These are phyloP conservation scores for Tragopan temminckii DNA, from an alignment of 2,797 vertebrate species.

Conservation along the genomic window DNA sequence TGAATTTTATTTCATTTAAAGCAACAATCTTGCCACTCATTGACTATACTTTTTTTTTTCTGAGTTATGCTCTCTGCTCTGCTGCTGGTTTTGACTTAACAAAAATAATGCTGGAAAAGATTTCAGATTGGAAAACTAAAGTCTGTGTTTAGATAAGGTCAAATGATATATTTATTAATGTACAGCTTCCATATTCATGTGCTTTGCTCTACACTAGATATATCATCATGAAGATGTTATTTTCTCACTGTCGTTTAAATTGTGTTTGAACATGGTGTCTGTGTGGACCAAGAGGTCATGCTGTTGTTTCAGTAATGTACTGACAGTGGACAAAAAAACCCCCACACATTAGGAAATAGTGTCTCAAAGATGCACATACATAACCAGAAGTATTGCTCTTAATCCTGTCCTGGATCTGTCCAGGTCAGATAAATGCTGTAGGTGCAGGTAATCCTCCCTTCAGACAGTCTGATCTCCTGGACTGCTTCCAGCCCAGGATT, in stretches of 20 bases:
- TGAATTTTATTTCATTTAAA: not conserved
- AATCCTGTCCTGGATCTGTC: not conserved
- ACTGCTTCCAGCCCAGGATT: not conserved
- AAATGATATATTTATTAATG: not conserved
- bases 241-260: not conserved
- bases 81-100: not conserved
- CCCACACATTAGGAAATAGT: not conserved
- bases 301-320: not conserved
- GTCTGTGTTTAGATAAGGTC: not conserved
- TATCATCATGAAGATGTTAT: not conserved
- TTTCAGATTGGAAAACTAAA: not conserved
- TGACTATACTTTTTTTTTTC: not conserved
- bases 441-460: constrained; percentile 41
- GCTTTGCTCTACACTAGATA: not conserved
- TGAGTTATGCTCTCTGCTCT: not conserved
- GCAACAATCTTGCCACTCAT: not conserved
- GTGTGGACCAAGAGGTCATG: not conserved
- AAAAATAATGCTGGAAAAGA: not conserved
- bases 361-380: not conserved
- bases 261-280: not conserved
- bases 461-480: constrained; percentile 46
- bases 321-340: not conserved
- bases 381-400: not conserved
- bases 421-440: constrained; percentile 7
- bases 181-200: not conserved